A percentile compares a stretch with the other conserved stretches of the same genome.
These are phyloP conservation scores for Leistus spinibarbis DNA, from an alignment of 2,888 invertebrate genomes.

Conservation along the genomic window DNA sequence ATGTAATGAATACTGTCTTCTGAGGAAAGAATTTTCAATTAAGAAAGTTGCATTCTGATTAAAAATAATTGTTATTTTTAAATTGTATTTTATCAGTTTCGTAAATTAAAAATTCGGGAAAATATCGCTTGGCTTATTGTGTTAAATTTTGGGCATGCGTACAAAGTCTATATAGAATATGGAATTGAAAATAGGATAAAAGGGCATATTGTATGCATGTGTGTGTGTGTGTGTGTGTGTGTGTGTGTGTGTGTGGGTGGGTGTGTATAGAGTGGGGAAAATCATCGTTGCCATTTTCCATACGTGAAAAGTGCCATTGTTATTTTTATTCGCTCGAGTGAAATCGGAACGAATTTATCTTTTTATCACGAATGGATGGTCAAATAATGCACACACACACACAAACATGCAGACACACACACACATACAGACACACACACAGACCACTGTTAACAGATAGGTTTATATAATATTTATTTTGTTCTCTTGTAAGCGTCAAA, in stretches of 20 bases:
- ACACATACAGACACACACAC: not conserved
- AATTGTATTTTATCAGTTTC: too few relatives aligned
- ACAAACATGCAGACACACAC: not conserved
- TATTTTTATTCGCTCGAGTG: slow-evolving; percentile 35
- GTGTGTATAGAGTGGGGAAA: not conserved
- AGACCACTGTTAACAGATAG: not conserved
- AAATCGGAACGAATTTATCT: slow-evolving; percentile 33
- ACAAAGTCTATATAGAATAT: not conserved
- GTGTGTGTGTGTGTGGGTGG: too few relatives aligned
- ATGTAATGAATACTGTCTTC: slow-evolving; percentile 20
- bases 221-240: not conserved
- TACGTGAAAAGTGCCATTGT: slow-evolving; percentile 37
- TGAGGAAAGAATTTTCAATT: not conserved
- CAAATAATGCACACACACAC: not conserved
- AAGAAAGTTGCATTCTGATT: not conserved
- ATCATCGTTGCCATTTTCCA: slow-evolving; percentile 28
- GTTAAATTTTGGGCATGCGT: not conserved
- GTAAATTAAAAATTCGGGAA: too few relatives aligned
- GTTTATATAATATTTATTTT: not conserved
- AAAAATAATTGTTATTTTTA: too few relatives aligned
- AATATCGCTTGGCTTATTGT: too few relatives aligned
- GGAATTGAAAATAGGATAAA: not conserved
- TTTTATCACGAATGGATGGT: not conserved
- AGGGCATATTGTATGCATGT: not conserved
- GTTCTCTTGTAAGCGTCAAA: not conserved